Evolutionary conservation across 1,140 invertebrate species (phyloP), one percentile per base, ranked within the genome.

Genomic region (Leguminivora glycinivorella): DNA sequence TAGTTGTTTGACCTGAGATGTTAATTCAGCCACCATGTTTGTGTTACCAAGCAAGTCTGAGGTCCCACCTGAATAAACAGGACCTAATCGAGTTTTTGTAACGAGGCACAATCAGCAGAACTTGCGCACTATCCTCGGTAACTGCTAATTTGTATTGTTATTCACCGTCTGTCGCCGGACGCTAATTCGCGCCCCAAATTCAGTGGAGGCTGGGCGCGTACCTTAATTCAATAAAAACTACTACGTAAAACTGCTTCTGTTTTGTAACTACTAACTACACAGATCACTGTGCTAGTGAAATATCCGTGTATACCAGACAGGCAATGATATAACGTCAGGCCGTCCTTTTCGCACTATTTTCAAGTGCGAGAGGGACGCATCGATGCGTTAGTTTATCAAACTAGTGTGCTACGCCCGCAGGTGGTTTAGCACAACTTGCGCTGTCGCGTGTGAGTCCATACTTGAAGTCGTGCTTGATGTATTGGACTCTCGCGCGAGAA

Each of bases 171-270:
- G 80, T 77, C 73, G 76, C 76, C 74, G 69, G 70, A 70, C 73
- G 76, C 77, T 80, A 84, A 84, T 84, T 84, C 75, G 74, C 72
- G 66, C 73, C 69, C 70, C 74, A 69, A 77, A 75, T 78, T 77
- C 74, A 66, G 71, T 78, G 75, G 74, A 81, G 76, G 68, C 73
- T 34, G 68, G 40, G 70, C 71, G 38, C 73, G 71, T 76, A 75
- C 73, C 73, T 75, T 80, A 81, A 84, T 79, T 75, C 72, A 76
- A 79, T 80, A 81, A 72, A 75, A 79, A 75, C 68, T 75, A 71
- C 68, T 69, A 72, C 68, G 70, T 67, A 73, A 78, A 73, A 75
- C 70, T 69, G 60, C 14, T 68, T 5, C 40, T 17, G 43, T n/a
- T 17, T 31, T 26, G 43, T 22, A 2, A 19, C 5, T 43, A 43